Percentiles rank a stretch among this genome's conserved stretches.
phyloP scores from a whole-genome alignment of 2,797 vertebrate species.

The Tragelaphus eurycerus region DNA sequence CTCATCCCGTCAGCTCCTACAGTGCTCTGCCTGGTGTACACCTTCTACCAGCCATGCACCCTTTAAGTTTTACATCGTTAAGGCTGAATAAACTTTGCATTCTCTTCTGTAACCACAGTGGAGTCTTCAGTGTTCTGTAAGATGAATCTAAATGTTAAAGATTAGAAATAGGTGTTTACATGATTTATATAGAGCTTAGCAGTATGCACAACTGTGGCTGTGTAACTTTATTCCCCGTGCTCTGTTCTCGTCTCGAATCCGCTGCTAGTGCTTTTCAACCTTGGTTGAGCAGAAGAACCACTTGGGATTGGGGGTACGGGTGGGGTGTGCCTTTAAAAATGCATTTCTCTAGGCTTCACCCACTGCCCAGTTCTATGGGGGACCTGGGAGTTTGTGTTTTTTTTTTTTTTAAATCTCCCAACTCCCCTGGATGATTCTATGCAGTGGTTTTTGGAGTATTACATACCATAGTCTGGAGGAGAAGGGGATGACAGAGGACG shows the following conservation, averaged over 20 bases:
- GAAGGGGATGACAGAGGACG: neutral
- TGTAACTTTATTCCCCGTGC: neutral
- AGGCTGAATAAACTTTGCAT: neutral
- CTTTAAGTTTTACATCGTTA: neutral
- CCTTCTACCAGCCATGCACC: neutral
- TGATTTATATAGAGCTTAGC: neutral
- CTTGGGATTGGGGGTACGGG: neutral
- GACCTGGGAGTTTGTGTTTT: neutral
- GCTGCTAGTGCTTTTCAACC: neutral
- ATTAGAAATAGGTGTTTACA: neutral
- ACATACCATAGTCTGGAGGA: neutral
- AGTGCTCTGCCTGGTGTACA: rapidly evolving
- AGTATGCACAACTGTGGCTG: neutral
- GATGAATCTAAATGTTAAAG: neutral
- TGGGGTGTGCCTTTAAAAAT: neutral
- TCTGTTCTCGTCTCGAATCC: neutral
- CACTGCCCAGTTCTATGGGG: no score
- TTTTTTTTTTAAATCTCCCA: neutral
- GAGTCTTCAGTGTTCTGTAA: neutral
- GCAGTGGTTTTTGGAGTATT: neutral
- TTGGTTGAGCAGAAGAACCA: neutral
- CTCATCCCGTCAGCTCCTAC: neutral
- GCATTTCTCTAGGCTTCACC: neutral
- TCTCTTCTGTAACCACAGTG: neutral
- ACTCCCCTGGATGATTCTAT: rapidly evolving